Base-by-base conservation (phyloP, 2,797 vertebrate species). In the Erethizon dorsatum region DNA sequence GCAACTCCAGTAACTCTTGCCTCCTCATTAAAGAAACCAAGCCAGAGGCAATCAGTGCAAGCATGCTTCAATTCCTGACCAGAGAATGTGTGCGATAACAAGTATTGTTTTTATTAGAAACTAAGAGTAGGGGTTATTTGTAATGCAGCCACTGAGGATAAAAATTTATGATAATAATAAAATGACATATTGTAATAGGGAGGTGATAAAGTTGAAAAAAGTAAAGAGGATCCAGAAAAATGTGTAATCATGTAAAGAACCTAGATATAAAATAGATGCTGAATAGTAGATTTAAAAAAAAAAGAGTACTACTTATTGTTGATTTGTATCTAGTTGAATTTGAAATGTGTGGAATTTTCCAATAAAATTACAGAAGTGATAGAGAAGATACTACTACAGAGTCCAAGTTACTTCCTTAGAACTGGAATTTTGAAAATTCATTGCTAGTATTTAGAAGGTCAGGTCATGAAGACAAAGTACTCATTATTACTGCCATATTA, bases 401-500 rank as follows among this genome's bases (percentile, higher is more conserved):
- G 6, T 84, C 18, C 5, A 15, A 59, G 11, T 69, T 85, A 3
- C 83, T 93, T 90, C 18, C 24, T 89, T 52, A 20, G 2, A 56
- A 59, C 2, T 71, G 6, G 28, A 24, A 3, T 6, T 87, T 1
- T 86, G 33, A 83, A 80, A 47, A 7, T 37, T 88, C 80, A 92
- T 89, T 73, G 14, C 4, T 18, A 92, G 22, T 12, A 86, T 87
- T 9, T 33, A 5, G 26, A 89, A 87, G 12, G 4, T 91, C 17
- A 91, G 14, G 14, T 52, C 65, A 91, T 92, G 82, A 89, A 63
- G 71, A 63, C 7, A 61, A 94, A 86, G 61, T 75, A 77, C 11
- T 92, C 63, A 65, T 67, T 85, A 41, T 86, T 96, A 57, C 37
- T 93, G 37, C 20, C 83, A 84, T 96, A 94, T 78, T 75, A 97